Evolutionary conservation across 2,888 invertebrate species (phyloP).

Genomic region (Lingula anatina): DNA sequence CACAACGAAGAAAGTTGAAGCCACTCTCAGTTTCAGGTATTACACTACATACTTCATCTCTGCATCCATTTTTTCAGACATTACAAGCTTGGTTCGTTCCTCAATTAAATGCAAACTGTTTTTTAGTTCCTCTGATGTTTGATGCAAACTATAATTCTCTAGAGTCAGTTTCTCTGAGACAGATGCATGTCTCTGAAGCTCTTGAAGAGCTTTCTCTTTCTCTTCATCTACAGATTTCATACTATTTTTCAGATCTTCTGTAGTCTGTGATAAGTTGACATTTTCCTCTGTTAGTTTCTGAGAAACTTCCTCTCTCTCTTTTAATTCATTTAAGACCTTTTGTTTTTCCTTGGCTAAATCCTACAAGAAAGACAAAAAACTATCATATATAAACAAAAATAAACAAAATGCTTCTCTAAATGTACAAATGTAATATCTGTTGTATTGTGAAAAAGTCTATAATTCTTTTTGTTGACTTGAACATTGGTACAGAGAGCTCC

Average conservation of each 20-base stretch:
- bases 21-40: too few species aligned
- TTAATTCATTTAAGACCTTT: slow-evolving; percentile 41
- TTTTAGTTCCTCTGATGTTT: slow-evolving; percentile 40
- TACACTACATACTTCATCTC: slow-evolving; percentile 39
- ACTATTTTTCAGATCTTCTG: slow-evolving; percentile 37
- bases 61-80: slow-evolving; percentile 50
- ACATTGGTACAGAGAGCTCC: too few species aligned
- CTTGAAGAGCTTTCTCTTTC: slow-evolving; percentile 43
- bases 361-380: slow-evolving; percentile 21
- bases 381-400: neutral
- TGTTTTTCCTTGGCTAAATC: slow-evolving; percentile 48
- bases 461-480: too few species aligned
- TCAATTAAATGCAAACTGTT: slow-evolving; percentile 44
- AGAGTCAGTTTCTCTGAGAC: slow-evolving; percentile 34
- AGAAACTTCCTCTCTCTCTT: slow-evolving; percentile 23
- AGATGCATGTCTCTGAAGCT: slow-evolving; percentile 29
- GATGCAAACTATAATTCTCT: slow-evolving; percentile 48
- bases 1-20: neutral
- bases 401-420: slow-evolving; percentile 6
- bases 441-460: too few species aligned
- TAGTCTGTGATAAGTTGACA: slow-evolving; percentile 43
- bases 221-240: slow-evolving; percentile 31
- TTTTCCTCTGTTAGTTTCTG: slow-evolving; percentile 47
- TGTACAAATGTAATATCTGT: slow-evolving; percentile 5
- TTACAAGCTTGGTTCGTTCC: slow-evolving; percentile 41